Percentiles rank a stretch among this genome's conserved stretches.
These are phyloP conservation scores for Dasypogon diadema DNA, from an alignment of 2,888 invertebrate genomes.

Conservation along the genomic window DNA sequence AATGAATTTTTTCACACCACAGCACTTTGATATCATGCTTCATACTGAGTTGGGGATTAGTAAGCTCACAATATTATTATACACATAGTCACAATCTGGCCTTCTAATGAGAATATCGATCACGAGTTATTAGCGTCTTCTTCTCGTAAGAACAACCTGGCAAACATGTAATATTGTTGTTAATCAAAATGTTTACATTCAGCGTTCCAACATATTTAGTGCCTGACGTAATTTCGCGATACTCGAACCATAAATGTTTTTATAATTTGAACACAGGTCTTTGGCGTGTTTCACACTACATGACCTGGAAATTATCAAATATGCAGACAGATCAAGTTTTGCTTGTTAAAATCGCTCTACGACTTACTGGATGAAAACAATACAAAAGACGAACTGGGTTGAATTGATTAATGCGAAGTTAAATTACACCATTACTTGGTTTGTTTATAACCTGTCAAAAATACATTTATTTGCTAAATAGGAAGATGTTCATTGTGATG, in stretches of 20 bases:
- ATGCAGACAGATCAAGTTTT: neutral
- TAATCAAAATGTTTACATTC: constrained; percentile 41
- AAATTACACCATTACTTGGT: neutral
- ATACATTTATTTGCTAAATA: neutral
- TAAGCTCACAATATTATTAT: no score
- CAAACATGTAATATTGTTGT: constrained; percentile 4
- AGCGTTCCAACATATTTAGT: constrained; percentile 24
- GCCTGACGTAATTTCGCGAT: constrained; percentile 35
- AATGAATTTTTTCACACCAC: no score
- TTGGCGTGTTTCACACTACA: neutral
- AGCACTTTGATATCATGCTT: no score
- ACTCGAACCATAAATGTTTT: no score
- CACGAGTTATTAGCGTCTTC: constrained; percentile 34
- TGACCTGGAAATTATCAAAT: neutral
- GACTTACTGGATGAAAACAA: neutral
- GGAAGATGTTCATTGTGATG: neutral
- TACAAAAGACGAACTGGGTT: neutral
- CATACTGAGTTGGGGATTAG: no score
- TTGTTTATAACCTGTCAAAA: neutral
- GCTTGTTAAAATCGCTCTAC: neutral
- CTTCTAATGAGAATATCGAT: neutral
- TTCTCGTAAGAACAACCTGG: neutral
- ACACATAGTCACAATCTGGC: no score
- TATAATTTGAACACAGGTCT: neutral
- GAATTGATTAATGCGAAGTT: neutral